These are phyloP conservation scores for Bombylius major DNA, from an alignment of 2,888 invertebrate genomes.

Conservation along the genomic window DNA sequence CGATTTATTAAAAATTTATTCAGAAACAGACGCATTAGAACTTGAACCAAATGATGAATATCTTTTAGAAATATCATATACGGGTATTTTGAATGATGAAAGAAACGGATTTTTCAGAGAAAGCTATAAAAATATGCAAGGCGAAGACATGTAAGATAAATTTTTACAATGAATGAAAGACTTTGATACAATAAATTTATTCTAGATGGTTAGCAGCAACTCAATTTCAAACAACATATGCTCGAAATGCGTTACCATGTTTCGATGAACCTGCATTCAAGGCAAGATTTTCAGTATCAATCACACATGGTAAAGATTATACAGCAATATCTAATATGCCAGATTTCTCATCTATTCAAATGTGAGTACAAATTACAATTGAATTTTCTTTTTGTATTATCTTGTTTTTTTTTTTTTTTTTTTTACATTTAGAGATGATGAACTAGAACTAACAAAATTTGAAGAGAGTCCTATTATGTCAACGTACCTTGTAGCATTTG, in stretches of 20 bases:
- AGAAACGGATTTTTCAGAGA: conserved; percentile 54
- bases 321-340: conserved; percentile 23
- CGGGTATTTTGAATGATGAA: conserved; percentile 44
- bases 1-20: conserved; percentile 22
- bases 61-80: conserved; percentile 42
- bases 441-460: conserved; percentile 24
- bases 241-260: conserved; percentile 54
- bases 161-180: no score
- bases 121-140: conserved; percentile 32
- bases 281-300: conserved; percentile 46
- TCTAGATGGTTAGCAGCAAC: conserved; percentile 40
- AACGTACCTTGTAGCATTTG: conserved; percentile 67
- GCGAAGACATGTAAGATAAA: conserved; percentile 19
- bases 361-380: no score
- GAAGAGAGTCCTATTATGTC: conserved; percentile 51
- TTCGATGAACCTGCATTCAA: conserved; percentile 56
- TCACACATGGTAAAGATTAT: conserved; percentile 37
- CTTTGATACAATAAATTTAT: no score
- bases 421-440: neutral
- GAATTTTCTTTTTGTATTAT: no score
- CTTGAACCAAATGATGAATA: conserved; percentile 31
- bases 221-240: conserved; percentile 48
- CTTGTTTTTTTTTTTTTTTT: no score
- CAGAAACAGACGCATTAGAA: conserved; percentile 6
- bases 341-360: neutral